Evolutionary conservation across 2,888 invertebrate species (phyloP), one percentile per base, ranked within the genome.

Genomic region (Caenorhabditis sp.): DNA sequence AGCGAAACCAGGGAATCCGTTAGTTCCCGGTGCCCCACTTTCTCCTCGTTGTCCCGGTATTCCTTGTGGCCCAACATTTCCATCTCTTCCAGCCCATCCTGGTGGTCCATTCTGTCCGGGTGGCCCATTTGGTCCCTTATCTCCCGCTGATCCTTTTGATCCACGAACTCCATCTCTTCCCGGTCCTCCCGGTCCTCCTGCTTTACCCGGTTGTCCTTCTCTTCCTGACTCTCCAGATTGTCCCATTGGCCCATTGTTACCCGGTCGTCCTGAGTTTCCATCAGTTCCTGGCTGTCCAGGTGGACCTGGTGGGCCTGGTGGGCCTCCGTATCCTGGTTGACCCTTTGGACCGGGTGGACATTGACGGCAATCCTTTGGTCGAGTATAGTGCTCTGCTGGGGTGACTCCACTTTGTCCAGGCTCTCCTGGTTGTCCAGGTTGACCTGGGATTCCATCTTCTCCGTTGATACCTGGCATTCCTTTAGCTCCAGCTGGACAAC

Each of bases 121-220:
- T 36, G 70, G 65, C 23, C 77, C 77, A 25, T 67, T 67, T 20
- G 70, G 65, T 66, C 73, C 73, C 54, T 70, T 74, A 23, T 67
- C 69, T 53, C 69, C 70, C n/a, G 70, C 57, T 1, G 64, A 52
- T 43, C 76, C 76, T 36, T 76, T 76, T 4, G 64, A 65, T 23
- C 77, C 77, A 8, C 66, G 64, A 10, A 66, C 73, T 31, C 80
- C 80, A 60, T 75, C 77, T 31, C 63, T 27, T 31, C 80, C 80
- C 0, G 77, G 80, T 12, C 49, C n/a, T 52, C 80, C 80, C 10
- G 63, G 59, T 4, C 52, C 66, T 60, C 80, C 80, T 12, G 67
- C 63, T n/a, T 78, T 73, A 60, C 80, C 80, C 0, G 72, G 71
- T 31, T 64, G 62, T 36, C 80, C 80, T 21, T 72, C 67, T 25